Evolutionary conservation across 2,888 invertebrate species (phyloP), one percentile per base, ranked within the genome.

Genomic region (Rotaria sp.): DNA sequence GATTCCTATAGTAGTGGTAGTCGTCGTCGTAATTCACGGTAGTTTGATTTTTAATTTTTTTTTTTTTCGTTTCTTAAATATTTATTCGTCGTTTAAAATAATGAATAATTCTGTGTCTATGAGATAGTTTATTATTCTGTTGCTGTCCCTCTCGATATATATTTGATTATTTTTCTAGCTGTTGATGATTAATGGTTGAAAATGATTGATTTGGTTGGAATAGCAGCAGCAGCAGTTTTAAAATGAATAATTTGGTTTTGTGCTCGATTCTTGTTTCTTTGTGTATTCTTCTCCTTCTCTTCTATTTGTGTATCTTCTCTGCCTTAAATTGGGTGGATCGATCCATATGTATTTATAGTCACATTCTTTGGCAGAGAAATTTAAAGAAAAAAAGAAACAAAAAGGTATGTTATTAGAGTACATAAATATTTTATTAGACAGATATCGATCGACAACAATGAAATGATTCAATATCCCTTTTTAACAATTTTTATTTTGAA

Each of bases 181-280:
- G 67, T 67, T 67, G 67, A 67, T 67, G 67, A 67, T 67, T 67
- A 35, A 30, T 67, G 67, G 67, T 35, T 67, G 67, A 67, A 67
- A 67, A 67, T 67, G 67, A 67, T 67, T 67, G 67, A 67, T 18
- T 35, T 67, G 67, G 67, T 35, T 67, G 67, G 67, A 67, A 35
- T 67, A 67, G 15, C 67, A 67, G 67, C 67, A 67, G 67, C 67
- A 67, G 67, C 35, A 50, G 67, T 67, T 67, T 67, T 18, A 21
- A 67, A 67, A 67, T 67, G 67, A 67, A 67, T 67, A 67, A 67
- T 38, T 35, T 67, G 67, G 67, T 67, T 67, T 67, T 67, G 67
- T 67, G 67, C 67, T 67, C 67, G 67, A 67, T 21, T 67, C 67
- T 67, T 67, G 67, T 67, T 67, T 67, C 67, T 67, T 67, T 67